Percentiles rank a stretch among this genome's conserved stretches.
These are phyloP conservation scores for Oophaga pumilio DNA, from an alignment of 2,113 vertebrate genomes.

Conservation along the genomic window DNA sequence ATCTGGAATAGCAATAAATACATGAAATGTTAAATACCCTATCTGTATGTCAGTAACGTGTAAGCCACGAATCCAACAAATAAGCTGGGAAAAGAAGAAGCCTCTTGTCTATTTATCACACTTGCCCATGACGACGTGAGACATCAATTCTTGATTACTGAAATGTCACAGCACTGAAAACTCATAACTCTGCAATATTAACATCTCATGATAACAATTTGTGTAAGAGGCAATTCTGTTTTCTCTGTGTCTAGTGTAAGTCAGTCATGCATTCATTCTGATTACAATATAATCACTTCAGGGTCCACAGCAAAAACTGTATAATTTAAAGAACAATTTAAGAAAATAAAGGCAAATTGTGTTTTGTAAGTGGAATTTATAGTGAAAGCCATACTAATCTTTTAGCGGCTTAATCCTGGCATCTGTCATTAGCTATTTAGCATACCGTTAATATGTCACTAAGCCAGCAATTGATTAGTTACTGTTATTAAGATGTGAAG, in stretches of 20 bases:
- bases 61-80: background rate
- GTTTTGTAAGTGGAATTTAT: slow-evolving; percentile 20
- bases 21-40: too few relatives aligned
- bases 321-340: slow-evolving; percentile 19
- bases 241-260: slow-evolving; percentile 14
- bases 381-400: background rate
- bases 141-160: slow-evolving; percentile 22
- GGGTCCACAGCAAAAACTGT: slow-evolving; percentile 14
- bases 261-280: slow-evolving; percentile 21
- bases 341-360: slow-evolving; percentile 11
- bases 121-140: slow-evolving; percentile 7
- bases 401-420: background rate
- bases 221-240: slow-evolving; percentile 21
- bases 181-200: slow-evolving; percentile 19
- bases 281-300: slow-evolving; percentile 19
- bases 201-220: slow-evolving; percentile 15
- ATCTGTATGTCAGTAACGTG: background rate
- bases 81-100: background rate
- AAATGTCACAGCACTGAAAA: slow-evolving; percentile 34
- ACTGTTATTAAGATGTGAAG: background rate
- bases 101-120: slow-evolving; percentile 22
- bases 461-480: background rate
- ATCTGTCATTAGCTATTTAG: background rate
- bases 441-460: background rate
- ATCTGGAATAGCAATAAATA: background rate